Percentiles rank a stretch among this genome's conserved stretches.
These are phyloP conservation scores for Philopotamus ludificatus DNA, from an alignment of 1,140 invertebrate genomes.

Conservation along the genomic window DNA sequence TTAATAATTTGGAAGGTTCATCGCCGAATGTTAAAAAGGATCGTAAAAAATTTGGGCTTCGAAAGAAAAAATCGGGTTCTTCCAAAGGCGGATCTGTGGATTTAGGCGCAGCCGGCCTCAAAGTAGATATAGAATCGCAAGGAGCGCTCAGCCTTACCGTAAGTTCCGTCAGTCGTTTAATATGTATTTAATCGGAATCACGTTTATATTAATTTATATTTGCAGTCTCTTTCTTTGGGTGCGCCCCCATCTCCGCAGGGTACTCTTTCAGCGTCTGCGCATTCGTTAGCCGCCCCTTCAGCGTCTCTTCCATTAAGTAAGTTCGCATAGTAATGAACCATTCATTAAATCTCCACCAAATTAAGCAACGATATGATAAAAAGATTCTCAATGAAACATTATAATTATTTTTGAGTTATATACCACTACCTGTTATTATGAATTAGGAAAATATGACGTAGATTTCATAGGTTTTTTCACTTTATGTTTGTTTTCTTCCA, in stretches of 20 bases:
- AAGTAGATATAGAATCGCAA: constrained; percentile 45
- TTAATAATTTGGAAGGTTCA: constrained; percentile 56
- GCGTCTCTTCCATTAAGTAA: constrained; percentile 38
- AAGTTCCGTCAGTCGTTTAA: constrained; percentile 1
- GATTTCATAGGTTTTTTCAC: neutral
- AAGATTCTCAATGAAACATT: neutral
- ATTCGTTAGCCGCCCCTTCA: constrained; percentile 37
- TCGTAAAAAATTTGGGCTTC: constrained; percentile 66
- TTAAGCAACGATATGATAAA: neutral
- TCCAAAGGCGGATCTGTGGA: constrained; percentile 64
- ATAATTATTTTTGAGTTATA: neutral
- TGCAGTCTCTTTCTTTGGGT: constrained; percentile 37
- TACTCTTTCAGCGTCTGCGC: constrained; percentile 38
- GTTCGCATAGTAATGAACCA: too few species aligned
- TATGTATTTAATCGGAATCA: neutral
- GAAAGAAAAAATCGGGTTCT: constrained; percentile 63
- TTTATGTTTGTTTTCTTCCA: constrained; percentile 51
- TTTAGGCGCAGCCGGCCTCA: constrained; percentile 50
- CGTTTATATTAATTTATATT: constrained; percentile 15
- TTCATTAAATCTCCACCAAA: too few species aligned
- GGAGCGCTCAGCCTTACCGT: constrained; percentile 36
- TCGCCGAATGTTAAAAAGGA: constrained; percentile 68
- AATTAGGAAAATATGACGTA: neutral
- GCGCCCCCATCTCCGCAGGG: constrained; percentile 38
- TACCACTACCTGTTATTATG: neutral